Base-by-base conservation (phyloP, 2,888 invertebrate species). In the Drosophila dives region DNA sequence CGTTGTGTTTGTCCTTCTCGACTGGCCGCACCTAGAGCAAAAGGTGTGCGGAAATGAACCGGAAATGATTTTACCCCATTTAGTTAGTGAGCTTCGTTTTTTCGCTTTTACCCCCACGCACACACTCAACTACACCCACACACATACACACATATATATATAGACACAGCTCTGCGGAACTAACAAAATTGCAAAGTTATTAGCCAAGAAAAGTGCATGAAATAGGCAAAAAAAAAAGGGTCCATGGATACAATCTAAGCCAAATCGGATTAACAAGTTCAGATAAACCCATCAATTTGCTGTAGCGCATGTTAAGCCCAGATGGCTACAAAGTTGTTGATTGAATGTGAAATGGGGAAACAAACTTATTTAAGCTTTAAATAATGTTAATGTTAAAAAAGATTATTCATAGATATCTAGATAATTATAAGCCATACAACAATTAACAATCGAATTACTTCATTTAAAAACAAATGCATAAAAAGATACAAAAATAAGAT, bases 1-100 rank as follows among this genome's bases (percentile, higher is more conserved):
- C 63, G 34, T 56, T 56, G 38, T 69, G 66, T 64, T 62, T 70
- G 72, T 65, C 65, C 63, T 69, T 70, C 60, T 66, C 45, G 54
- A 70, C 42, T n/a, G 64, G 71, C 80, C 77, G 80, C 77, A 75
- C 78, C 72, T 72, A 33, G 62, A 59, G 60, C 48, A 36, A 45
- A 66, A 70, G 74, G 71, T 76, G 73, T 67, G 62, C 73, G 89
- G 88, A 85, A 82, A 72, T 78, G 70, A 87, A 74, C 76, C 86
- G 86, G 88, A 86, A 85, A 87, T 79, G 72, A 85, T 77, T 76
- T 80, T 77, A 77, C 77, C 86, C 86, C 84, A 68, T 77, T 81
- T 53, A 70, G 49, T 71, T 67, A 45, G 50, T 51, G 59, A 64
- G 60, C 68, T 68, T 50, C 56, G 58, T 51, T 50, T 51, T 33